phyloP scores from a whole-genome alignment of 1,140 invertebrate species.

The Muscidifurax raptorellus region DNA sequence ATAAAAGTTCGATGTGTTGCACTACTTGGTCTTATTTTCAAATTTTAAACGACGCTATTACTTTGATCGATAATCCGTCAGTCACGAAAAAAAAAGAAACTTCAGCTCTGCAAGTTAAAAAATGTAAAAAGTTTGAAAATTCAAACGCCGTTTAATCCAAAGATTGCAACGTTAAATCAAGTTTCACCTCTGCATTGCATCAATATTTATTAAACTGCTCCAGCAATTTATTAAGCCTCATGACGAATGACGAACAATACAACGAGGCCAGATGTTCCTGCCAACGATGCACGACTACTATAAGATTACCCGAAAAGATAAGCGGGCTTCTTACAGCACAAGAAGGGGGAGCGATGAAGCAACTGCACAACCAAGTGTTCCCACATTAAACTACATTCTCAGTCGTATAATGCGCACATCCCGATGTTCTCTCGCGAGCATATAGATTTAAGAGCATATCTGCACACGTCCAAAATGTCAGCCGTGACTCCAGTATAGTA shows the following conservation, averaged over 20 bases:
- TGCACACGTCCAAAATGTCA: slow-evolving; percentile 70
- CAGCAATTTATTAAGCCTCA: not conserved
- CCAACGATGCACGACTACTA: not conserved
- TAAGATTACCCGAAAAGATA: slow-evolving; percentile 26
- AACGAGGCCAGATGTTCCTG: not conserved
- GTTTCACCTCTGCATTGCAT: too few species aligned
- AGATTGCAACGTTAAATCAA: too few species aligned
- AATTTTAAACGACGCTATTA: not conserved
- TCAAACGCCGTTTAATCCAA: too few species aligned
- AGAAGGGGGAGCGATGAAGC: not conserved
- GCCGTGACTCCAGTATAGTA: slow-evolving; percentile 59
- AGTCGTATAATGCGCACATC: slow-evolving; percentile 14
- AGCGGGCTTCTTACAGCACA: not conserved
- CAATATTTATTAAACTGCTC: not conserved
- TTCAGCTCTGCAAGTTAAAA: too few species aligned
- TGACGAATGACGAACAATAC: not conserved
- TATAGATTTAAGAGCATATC: slow-evolving; percentile 56
- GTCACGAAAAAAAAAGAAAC: not conserved
- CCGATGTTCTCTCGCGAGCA: too few species aligned
- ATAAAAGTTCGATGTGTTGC: not conserved
- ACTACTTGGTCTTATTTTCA: not conserved
- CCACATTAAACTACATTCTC: slow-evolving; percentile 43
- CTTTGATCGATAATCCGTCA: not conserved
- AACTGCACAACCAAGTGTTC: slow-evolving; percentile 14
- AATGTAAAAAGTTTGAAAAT: not conserved